Evolutionary conservation across 2,113 vertebrate species (phyloP), one percentile per base, ranked within the genome.

Genomic region (Actenoides lindsayi): DNA sequence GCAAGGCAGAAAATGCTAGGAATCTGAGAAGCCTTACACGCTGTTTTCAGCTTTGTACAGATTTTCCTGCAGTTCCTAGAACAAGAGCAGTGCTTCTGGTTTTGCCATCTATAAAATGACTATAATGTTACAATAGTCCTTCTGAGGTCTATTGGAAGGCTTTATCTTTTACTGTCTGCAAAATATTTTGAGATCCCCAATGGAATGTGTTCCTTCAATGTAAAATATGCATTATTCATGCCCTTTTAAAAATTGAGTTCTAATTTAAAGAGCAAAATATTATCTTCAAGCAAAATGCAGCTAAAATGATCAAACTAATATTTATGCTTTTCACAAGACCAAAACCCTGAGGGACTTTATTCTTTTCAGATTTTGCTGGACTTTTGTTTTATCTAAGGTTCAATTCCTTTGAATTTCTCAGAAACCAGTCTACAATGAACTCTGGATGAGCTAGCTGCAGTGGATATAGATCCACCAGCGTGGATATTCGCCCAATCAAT

Each of bases 211-310:
- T 91, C 62, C 16, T 65, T 77, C 69, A 63, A 63, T 35, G 14
- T 53, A 88, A 90, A 92, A 77, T 53, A 88, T 56, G 9, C 51
- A 88, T 93, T 93, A 81, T 92, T 96, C 51, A 74, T 88, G 33
- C 18, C 7, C 9, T 82, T 87, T 85, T 68, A 1, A 83, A 93
- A 80, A 67, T 0, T 63, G 35, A 56, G 24, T 73, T 74, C 75
- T 74, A 21, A 83, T n/a, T 90, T 85, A 50, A 83, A 59, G 31
- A 84, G 20, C 33, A 84, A 31, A 84, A 83, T 1, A 85, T 79
- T 50, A 76, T 76, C 39, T 71, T 42, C 42, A 50, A 86, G 25
- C 6, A 81, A 94, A 96, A 77, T n/a, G 6, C n/a, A 93, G 17
- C 37, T 88, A 46, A 93, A 95, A 86, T 39, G 27, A 85, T 41